Evolutionary conservation across 1,140 invertebrate species (phyloP), one percentile per base, ranked within the genome.

Genomic region (Gryon sp.): DNA sequence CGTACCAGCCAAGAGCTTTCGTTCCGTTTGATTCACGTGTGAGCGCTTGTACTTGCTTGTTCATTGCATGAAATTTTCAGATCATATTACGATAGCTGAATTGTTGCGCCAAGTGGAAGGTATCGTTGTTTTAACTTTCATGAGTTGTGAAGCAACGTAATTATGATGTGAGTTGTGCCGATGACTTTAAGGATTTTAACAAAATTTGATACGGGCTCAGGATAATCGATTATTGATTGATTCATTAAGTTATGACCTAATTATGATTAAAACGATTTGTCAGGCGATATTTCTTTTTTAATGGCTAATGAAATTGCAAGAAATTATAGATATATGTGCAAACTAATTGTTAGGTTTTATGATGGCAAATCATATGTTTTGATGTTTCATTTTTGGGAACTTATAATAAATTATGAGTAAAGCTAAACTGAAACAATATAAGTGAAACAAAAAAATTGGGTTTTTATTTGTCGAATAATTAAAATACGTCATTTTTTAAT

Each of bases 51-150:
- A 48, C 28, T 66, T 66, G 66, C 59, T 68, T 18, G 53, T 53
- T 77, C 53, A 70, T 72, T 72, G 46, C 55, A 34, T 70, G 55
- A 41, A 78, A 78, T 60, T 60, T 68, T 50, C 1, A 60, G 68
- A 78, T 78, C 62, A 28, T n/a, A 75, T 66, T 62, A 55, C 70
- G 60, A 66, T 75, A 66, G 24, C 41, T 7, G 52, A n/a, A 59
- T 70, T 66, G 66, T 60, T 50, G 26, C 14, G 53, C 11, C 24
- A 26, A 43, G 4, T 28, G n/a, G 32, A 34, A 20, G 9, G 16
- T 46, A 38, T 62, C 48, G 68, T 72, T 72, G 68, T 72, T 72
- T 72, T 32, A 62, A 48, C 48, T 62, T 48, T 73, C 59, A 11
- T 14, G 48, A 55, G n/a, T 8, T 12, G 32, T 12, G 46, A 65